A percentile compares a stretch with the other conserved stretches of the same genome.
Evolutionary conservation across 1,140 invertebrate genomes (phyloP).

Genomic region (Myzus persicae): DNA sequence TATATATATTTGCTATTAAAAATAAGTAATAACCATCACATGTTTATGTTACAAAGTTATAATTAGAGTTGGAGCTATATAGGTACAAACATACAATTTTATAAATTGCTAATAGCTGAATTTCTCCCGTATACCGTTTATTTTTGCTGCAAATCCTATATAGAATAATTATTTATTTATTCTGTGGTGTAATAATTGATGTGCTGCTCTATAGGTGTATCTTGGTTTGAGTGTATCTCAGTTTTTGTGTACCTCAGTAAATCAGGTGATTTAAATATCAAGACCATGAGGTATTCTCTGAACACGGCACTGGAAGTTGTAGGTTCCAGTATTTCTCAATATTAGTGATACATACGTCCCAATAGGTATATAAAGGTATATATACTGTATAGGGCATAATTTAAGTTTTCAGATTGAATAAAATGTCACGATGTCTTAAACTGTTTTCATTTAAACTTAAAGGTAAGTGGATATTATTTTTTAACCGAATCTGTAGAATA

Average conservation of each 20-base stretch:
- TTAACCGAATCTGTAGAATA: too few species aligned
- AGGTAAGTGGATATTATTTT: background rate
- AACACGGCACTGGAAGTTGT: background rate
- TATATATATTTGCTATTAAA: background rate
- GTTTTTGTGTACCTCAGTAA: too few species aligned
- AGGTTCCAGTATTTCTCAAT: too few species aligned
- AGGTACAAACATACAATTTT: background rate
- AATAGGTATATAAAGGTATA: too few species aligned
- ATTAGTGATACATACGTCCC: background rate
- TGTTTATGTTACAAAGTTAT: background rate
- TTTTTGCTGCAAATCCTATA: too few species aligned
- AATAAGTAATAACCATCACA: background rate
- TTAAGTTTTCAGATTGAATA: background rate
- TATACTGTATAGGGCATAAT: background rate
- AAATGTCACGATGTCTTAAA: background rate
- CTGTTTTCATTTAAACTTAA: background rate
- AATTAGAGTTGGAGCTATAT: background rate
- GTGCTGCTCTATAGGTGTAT: too few species aligned
- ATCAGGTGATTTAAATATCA: background rate
- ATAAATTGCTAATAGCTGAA: too few species aligned
- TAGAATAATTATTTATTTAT: too few species aligned
- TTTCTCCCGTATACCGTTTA: too few species aligned
- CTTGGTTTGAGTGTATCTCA: too few species aligned
- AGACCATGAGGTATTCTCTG: background rate
- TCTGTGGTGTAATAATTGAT: too few species aligned